Evolutionary conservation across 2,888 invertebrate genomes (phyloP).

Genomic region (Drymonia ruficornis): DNA sequence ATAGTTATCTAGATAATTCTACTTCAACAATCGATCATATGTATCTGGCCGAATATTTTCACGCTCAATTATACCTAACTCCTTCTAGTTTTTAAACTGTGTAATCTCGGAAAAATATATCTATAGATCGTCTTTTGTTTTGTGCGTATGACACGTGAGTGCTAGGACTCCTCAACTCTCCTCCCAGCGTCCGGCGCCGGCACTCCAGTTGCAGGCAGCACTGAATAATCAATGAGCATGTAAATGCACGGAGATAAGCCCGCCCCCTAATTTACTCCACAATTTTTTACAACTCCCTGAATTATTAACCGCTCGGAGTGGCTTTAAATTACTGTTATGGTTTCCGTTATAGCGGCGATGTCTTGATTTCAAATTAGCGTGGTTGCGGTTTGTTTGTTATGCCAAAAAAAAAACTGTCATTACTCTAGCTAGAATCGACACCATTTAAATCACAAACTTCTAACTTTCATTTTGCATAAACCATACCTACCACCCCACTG

Average conservation of each 20-base stretch:
- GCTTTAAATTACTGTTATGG: conserved; percentile 72
- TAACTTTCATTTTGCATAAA: too few relatives aligned
- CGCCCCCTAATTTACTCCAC: conserved; percentile 54
- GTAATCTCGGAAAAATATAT: too few relatives aligned
- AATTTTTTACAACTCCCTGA: conserved; percentile 72
- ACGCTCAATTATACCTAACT: neutral
- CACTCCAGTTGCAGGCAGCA: conserved; percentile 25
- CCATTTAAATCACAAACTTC: too few relatives aligned
- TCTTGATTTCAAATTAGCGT: conserved; percentile 10
- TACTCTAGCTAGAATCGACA: too few relatives aligned
- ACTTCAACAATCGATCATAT: too few relatives aligned
- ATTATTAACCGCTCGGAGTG: conserved; percentile 69
- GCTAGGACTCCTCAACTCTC: neutral
- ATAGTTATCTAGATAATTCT: too few relatives aligned
- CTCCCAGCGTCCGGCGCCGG: neutral
- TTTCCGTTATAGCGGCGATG: conserved; percentile 34
- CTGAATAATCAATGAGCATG: conserved; percentile 74
- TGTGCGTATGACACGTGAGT: too few relatives aligned
- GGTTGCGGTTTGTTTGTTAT: too few relatives aligned
- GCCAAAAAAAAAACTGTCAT: too few relatives aligned
- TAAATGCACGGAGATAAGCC: conserved; percentile 64
- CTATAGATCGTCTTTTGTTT: too few relatives aligned
- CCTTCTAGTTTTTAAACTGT: neutral
- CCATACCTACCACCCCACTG: too few relatives aligned
- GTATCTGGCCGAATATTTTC: too few relatives aligned